phyloP scores from a whole-genome alignment of 1,140 invertebrate species.

The Sesamia nonagrioides region DNA sequence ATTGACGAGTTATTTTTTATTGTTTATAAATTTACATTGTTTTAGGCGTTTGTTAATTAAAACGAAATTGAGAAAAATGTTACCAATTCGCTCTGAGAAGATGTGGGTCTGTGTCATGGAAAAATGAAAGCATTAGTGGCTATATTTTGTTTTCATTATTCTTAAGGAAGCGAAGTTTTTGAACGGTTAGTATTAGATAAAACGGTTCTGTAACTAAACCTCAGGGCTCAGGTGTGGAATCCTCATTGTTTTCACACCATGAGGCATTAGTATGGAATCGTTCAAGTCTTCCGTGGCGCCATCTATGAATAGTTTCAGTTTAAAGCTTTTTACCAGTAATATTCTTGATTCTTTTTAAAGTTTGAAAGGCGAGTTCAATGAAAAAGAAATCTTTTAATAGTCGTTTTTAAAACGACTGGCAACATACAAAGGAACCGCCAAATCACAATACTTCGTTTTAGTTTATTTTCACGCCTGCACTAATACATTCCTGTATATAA shows the following conservation, averaged over 20 bases:
- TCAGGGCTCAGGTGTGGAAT: constrained; percentile 5
- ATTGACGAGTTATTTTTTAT: constrained; percentile 6
- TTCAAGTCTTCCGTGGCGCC: constrained; percentile 34
- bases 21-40: background rate
- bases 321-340: constrained; percentile 15
- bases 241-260: background rate
- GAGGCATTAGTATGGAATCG: constrained; percentile 3
- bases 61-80: no score
- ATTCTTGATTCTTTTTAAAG: constrained; percentile 16
- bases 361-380: background rate
- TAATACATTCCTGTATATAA: constrained; percentile 75
- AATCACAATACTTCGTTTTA: constrained; percentile 1
- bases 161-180: background rate
- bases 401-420: constrained; percentile 4
- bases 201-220: background rate
- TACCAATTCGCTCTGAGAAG: background rate
- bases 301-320: constrained; percentile 29
- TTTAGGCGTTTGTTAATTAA: background rate
- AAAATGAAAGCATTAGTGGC: no score
- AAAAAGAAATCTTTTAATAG: background rate
- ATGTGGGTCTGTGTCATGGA: background rate
- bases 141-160: no score
- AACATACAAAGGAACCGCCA: background rate
- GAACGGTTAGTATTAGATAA: background rate
- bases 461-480: constrained; percentile 59